These are phyloP conservation scores for Turritopsis rubra DNA, from an alignment of 30 jellyfish, hydroid and myxozoan species.

Conservation along the genomic window DNA sequence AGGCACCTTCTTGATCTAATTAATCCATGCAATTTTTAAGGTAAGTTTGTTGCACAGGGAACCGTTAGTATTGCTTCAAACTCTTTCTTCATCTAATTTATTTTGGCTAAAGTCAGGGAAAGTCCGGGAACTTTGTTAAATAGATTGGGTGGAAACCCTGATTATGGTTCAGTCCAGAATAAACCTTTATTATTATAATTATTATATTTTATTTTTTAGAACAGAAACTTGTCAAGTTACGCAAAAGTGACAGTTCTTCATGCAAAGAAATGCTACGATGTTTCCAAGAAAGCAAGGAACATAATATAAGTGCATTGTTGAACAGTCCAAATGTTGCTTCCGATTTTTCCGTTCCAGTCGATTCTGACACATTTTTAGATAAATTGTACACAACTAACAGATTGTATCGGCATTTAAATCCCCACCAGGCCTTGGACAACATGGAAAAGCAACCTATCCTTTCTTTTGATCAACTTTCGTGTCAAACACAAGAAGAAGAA, in stretches of 20 bases:
- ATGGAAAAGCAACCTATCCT: slow-evolving; percentile 21
- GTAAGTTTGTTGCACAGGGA: too few relatives aligned
- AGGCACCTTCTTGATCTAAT: too few relatives aligned
- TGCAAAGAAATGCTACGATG: slow-evolving; percentile 6
- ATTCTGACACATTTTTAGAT: slow-evolving; percentile 4
- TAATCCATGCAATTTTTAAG: too few relatives aligned
- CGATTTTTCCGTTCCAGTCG: background rate
- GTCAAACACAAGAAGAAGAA: background rate
- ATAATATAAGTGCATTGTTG: background rate
- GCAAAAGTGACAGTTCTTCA: background rate
- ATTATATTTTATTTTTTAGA: too few relatives aligned
- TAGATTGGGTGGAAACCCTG: too few relatives aligned
- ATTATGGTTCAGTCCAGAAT: too few relatives aligned
- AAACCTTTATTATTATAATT: too few relatives aligned
- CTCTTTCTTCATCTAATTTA: too few relatives aligned
- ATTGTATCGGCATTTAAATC: slow-evolving; percentile 19
- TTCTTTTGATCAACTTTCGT: slow-evolving; percentile 6
- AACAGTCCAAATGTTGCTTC: background rate
- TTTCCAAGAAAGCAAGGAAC: slow-evolving; percentile 1
- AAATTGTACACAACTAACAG: slow-evolving; percentile 17
- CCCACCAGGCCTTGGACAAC: slow-evolving; percentile 17
- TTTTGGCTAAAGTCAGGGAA: too few relatives aligned
- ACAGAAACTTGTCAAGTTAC: slow-evolving; percentile 3
- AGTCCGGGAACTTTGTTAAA: too few relatives aligned
- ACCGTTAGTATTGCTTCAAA: too few relatives aligned